Evolutionary conservation across 1,140 invertebrate genomes (phyloP).

Genomic region (Procambarus clarkii): DNA sequence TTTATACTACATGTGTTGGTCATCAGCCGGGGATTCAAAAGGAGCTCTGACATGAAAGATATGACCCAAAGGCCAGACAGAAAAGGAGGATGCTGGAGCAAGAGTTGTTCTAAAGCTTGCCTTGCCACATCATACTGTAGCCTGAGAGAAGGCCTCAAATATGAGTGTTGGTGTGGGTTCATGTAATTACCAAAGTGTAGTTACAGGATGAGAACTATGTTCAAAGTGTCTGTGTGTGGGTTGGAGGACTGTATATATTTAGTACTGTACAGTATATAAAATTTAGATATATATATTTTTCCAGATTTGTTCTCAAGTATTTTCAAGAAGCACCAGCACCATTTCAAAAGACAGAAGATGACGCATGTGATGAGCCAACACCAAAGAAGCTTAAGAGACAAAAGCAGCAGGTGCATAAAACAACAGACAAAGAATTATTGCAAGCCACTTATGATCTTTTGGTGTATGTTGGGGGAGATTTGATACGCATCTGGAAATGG

Average conservation of each 20-base stretch:
- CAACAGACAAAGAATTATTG: conserved; percentile 37
- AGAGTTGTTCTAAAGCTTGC: no score
- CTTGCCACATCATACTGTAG: no score
- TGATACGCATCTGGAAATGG: conserved; percentile 49
- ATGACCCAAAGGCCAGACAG: no score
- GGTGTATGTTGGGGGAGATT: conserved; percentile 32
- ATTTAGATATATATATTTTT: conserved; percentile 5
- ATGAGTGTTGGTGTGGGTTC: not conserved
- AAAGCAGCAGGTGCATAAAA: not conserved
- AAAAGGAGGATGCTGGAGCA: no score
- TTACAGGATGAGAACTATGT: no score
- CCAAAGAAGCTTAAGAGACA: conserved; percentile 43
- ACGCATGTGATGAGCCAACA: conserved; percentile 13
- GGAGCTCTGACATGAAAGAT: no score
- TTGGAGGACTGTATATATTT: not conserved
- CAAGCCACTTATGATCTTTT: conserved; percentile 57
- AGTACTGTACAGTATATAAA: not conserved
- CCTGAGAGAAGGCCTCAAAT: no score
- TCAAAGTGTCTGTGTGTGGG: not conserved
- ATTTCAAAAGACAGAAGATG: conserved; percentile 30
- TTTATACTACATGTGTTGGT: no score
- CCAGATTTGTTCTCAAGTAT: conserved; percentile 53
- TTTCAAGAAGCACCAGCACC: conserved; percentile 60
- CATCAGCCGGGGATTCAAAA: no score
- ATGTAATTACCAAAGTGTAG: not conserved